phyloP scores from a whole-genome alignment of 2,888 invertebrate species.

The Psococerastis gibbosa region DNA sequence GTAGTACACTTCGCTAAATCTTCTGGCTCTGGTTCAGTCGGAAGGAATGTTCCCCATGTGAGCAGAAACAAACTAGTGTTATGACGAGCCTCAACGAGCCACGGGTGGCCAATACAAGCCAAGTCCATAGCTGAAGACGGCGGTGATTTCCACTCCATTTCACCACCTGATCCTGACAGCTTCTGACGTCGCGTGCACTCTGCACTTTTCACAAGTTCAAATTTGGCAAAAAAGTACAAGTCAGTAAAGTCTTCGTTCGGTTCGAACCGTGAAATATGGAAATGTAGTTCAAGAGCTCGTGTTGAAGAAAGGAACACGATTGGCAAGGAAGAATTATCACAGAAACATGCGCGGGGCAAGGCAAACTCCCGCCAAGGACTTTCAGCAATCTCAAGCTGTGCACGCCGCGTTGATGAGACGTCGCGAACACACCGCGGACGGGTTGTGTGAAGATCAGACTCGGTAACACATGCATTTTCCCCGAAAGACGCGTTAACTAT shows the following conservation, averaged over 20 bases:
- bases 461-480: slow-evolving; percentile 39
- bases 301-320: slow-evolving; percentile 44
- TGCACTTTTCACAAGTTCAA: slow-evolving; percentile 36
- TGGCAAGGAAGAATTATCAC: slow-evolving; percentile 47
- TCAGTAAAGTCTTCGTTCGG: slow-evolving; percentile 66
- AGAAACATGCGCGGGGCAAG: slow-evolving; percentile 56
- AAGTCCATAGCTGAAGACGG: slow-evolving; percentile 38
- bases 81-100: slow-evolving; percentile 58
- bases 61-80: slow-evolving; percentile 64
- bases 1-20: slow-evolving; percentile 54
- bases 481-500: slow-evolving; percentile 57
- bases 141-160: slow-evolving; percentile 42
- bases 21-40: slow-evolving; percentile 25
- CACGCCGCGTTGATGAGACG: slow-evolving; percentile 23
- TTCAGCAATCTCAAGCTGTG: slow-evolving; percentile 42
- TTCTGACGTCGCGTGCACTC: slow-evolving; percentile 45
- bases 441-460: slow-evolving; percentile 51
- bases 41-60: slow-evolving; percentile 61
- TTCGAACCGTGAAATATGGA: slow-evolving; percentile 50
- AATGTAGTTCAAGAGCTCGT: slow-evolving; percentile 52
- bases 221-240: slow-evolving; percentile 53
- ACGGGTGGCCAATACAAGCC: slow-evolving; percentile 56
- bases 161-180: slow-evolving; percentile 37
- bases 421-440: slow-evolving; percentile 34
- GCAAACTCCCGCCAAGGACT: slow-evolving; percentile 51